Evolutionary conservation across 2,797 vertebrate genomes (phyloP), one percentile per base, ranked within the genome.

Genomic region (Moxostoma hubbsi): DNA sequence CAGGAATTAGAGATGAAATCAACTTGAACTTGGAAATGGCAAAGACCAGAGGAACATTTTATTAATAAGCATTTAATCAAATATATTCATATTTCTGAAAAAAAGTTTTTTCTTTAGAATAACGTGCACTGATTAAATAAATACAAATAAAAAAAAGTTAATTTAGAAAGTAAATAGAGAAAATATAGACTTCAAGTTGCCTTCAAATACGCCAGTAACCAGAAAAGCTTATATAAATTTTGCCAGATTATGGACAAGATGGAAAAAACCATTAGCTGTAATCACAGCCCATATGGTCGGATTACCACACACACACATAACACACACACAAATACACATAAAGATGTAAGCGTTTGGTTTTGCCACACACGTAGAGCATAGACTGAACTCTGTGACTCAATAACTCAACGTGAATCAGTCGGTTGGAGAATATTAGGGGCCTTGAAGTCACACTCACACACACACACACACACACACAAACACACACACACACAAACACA

Each of bases 331-430:
- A 67, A 58, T 53, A 70, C 58, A 79, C 81, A 66, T 45, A 51
- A 54, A 61, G 64, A 79, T 79, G 73, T 82, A 75, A 78, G 82
- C 66, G 80, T 36, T 75, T 75, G 77, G 63, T 61, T 72, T 57
- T 76, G 73, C 85, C 85, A 85, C 85, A 87, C 85, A 87, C 84
- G 79, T 76, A 61, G 85, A 81, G 59, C 81, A 75, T 81, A 79
- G 75, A 63, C 74, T 85, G 83, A 79, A 78, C 80, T 79, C 80
- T 68, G 59, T 84, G 76, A 77, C 66, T 83, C 81, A 77, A 61
- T 84, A 77, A 78, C 73, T 82, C 73, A 76, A 61, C 59, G 11
- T 55, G 76, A 78, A 70, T 78, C 15, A 70, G 49, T 78, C 18
- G 57, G 66, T 54, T 71, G 67, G 67, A 78, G 76, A 78, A 78